phyloP scores from a whole-genome alignment of 2,888 invertebrate species.

The Allygus modestus region DNA sequence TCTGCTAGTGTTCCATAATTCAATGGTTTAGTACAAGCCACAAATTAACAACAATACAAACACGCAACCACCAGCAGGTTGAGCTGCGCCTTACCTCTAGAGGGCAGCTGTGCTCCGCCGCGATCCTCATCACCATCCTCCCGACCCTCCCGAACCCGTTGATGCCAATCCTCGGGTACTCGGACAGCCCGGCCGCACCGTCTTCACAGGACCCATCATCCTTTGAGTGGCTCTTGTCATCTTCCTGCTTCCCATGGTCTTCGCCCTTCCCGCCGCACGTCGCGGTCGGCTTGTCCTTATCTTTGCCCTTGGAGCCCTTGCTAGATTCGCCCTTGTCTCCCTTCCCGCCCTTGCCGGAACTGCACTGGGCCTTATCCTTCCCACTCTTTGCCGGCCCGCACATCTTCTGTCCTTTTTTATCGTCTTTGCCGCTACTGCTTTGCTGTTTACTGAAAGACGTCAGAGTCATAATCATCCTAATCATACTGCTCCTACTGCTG shows the following conservation, averaged over 20 bases:
- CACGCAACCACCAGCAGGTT: too few species aligned
- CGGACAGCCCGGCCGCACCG: not conserved
- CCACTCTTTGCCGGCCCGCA: not conserved
- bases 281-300: not conserved
- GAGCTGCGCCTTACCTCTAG: constrained; percentile 78
- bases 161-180: constrained; percentile 82
- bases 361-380: not conserved
- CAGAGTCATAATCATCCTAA: too few species aligned
- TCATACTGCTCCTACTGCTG: too few species aligned
- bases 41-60: too few species aligned
- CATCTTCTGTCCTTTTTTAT: constrained; percentile 14
- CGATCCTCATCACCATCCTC: constrained; percentile 92
- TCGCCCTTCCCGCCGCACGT: not conserved
- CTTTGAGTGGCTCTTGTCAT: not conserved
- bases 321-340: not conserved
- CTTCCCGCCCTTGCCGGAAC: not conserved
- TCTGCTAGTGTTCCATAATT: too few species aligned
- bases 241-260: not conserved
- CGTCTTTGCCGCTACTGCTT: not conserved
- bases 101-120: constrained; percentile 80
- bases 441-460: not conserved
- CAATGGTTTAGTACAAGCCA: too few species aligned
- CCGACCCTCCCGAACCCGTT: constrained; percentile 97
- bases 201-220: constrained; percentile 1
- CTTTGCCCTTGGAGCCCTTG: not conserved